Evolutionary conservation across 2,113 vertebrate species (phyloP), one percentile per base, ranked within the genome.

Genomic region (Protomyctophum bolini): DNA sequence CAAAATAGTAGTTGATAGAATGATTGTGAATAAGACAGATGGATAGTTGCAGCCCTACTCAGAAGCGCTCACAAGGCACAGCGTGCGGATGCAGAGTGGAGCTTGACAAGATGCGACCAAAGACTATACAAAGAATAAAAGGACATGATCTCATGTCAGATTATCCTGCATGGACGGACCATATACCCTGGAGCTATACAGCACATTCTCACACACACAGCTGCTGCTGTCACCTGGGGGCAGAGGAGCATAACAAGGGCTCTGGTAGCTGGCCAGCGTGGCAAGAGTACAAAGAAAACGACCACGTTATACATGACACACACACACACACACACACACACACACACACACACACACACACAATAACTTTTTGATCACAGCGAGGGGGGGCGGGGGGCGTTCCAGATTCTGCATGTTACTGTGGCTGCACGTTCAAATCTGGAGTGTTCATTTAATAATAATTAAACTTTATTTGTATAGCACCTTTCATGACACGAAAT

Each of bases 281-380:
- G 83, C 71, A 72, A 66, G 45, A 75, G 61, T 33, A 63, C 60
- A 80, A 81, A 89, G 75, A 85, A 82, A 88, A 84, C 70, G 72
- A 76, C 86, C 57, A 11, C 68, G 77, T 70, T 62, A 62, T 52
- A 60, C 63, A 74, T 90, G 88, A 85, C 64, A 87, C 88, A 85
- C 66, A 33, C 63, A 54, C 70, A 45, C 64, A 10, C 28, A 14
- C 55, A 47, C 58, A 59, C 59, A 66, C 72, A 56, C 28, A 47
- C 48, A 69, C 54, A 51, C 57, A 21, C 41, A 48, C 70, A 54
- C 58, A 29, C 50, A 57, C 63, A 47, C 49, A 68, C 67, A 14
- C 54, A 14, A 41, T 41, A 6, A 41, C 33, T 41, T 41, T 41
- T 41, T 41, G 33, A 41, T 41, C 3, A 41, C 33, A 41, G 33